Percentiles rank a stretch among this genome's conserved stretches.
phyloP scores from a whole-genome alignment of 2,888 invertebrate species.

The Calliopum simillimum region DNA sequence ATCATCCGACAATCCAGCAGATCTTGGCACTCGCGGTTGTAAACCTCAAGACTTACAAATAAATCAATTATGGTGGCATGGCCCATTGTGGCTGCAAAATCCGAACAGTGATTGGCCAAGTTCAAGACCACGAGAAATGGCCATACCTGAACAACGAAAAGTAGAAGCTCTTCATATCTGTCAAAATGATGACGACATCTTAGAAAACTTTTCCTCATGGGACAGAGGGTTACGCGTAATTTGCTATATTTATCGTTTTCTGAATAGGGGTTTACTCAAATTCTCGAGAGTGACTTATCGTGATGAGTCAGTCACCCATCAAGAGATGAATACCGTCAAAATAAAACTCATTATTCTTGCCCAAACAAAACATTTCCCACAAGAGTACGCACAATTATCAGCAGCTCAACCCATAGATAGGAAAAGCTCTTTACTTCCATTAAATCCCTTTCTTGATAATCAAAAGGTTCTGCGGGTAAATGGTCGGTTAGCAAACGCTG shows the following conservation, averaged over 20 bases:
- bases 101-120: not conserved
- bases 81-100: not conserved
- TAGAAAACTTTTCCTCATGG: not conserved
- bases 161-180: not conserved
- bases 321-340: not conserved
- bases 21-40: conserved; percentile 22
- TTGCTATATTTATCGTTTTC: not conserved
- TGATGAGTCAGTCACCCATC: too few species aligned
- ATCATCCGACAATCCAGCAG: conserved; percentile 36
- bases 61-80: conserved; percentile 34
- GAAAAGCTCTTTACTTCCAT: not conserved
- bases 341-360: not conserved
- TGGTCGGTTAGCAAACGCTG: not conserved
- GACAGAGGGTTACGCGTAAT: not conserved
- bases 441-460: not conserved
- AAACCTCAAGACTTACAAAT: conserved; percentile 1
- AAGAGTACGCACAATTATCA: not conserved
- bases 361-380: not conserved
- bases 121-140: rapidly evolving
- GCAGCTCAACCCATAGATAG: not conserved
- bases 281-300: not conserved
- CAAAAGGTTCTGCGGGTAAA: not conserved
- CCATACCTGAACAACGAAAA: not conserved
- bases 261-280: not conserved
- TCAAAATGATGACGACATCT: not conserved